A percentile compares a stretch with the other conserved stretches of the same genome.
phyloP scores from a whole-genome alignment of 2,797 vertebrate species.

The Enoplosus armatus region DNA sequence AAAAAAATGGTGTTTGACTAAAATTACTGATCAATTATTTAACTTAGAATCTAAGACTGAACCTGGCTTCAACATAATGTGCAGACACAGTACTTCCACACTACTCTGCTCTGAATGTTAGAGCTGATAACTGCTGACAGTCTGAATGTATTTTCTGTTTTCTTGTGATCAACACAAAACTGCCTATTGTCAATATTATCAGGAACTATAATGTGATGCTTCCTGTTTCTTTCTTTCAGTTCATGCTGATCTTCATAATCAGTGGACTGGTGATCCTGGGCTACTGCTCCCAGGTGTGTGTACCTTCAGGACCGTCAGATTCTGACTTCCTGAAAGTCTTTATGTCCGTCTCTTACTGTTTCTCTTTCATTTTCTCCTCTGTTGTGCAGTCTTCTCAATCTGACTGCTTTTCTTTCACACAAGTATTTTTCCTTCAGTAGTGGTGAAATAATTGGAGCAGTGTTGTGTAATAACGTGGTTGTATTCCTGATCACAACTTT shows the following conservation, averaged over 20 bases:
- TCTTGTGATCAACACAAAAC: constrained; percentile 4
- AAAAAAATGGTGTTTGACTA: neutral
- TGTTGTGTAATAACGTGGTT: constrained; percentile 31
- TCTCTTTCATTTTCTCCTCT: constrained; percentile 7
- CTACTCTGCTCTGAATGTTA: neutral
- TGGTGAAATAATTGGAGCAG: neutral
- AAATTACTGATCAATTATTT: neutral
- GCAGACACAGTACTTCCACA: too few relatives aligned
- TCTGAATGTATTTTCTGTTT: neutral
- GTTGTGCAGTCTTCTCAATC: neutral
- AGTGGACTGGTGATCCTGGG: constrained; percentile 95
- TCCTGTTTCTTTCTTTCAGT: constrained; percentile 80
- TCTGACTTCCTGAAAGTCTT: neutral
- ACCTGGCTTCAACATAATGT: neutral
- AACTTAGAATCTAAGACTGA: neutral
- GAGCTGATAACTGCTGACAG: neutral
- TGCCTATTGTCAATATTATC: neutral
- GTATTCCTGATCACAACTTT: constrained; percentile 41
- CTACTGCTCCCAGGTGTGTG: constrained; percentile 91
- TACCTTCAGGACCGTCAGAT: neutral
- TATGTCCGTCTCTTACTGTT: neutral
- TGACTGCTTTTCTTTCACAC: neutral
- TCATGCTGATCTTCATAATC: constrained; percentile 96
- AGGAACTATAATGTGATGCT: constrained; percentile 24
- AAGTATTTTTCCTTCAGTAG: neutral